These are phyloP conservation scores for Pseudomyrmex pallidus DNA, from an alignment of 1,140 invertebrate species.

Conservation along the genomic window DNA sequence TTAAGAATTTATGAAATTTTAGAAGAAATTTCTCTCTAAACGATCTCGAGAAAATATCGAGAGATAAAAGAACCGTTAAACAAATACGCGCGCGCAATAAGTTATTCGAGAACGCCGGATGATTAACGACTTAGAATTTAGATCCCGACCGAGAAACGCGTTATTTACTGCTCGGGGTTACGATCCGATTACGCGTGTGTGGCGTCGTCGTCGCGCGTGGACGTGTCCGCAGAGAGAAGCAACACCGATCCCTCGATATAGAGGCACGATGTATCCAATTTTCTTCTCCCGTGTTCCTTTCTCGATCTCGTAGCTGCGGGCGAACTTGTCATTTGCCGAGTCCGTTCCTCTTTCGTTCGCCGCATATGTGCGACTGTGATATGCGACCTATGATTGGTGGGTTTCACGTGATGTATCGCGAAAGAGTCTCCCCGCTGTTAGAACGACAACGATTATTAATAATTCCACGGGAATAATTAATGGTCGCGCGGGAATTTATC, in stretches of 20 bases:
- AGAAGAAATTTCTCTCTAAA: no score
- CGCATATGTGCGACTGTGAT: conserved; percentile 34
- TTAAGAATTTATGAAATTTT: no score
- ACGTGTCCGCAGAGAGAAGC: conserved; percentile 68
- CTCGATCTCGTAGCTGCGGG: conserved; percentile 43
- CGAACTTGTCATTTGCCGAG: conserved; percentile 63
- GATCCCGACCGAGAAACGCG: neutral
- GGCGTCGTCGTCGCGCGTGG: conserved; percentile 37
- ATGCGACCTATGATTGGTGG: conserved; percentile 69
- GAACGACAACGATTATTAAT: conserved; percentile 69
- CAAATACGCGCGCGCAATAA: no score
- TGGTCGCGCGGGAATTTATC: conserved; percentile 52
- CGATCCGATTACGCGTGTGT: conserved; percentile 10
- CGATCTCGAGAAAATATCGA: no score
- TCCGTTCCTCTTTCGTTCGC: conserved; percentile 14
- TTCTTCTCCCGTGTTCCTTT: conserved; percentile 52
- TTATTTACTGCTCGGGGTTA: neutral
- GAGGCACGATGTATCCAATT: conserved; percentile 56
- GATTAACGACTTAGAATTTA: neutral
- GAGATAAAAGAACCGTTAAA: no score
- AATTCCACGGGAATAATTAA: conserved; percentile 66
- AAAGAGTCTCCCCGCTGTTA: conserved; percentile 44
- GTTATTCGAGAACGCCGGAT: neutral
- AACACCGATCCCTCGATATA: conserved; percentile 72
- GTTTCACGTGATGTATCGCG: conserved; percentile 54